Evolutionary conservation across 1,140 invertebrate genomes (phyloP).

Genomic region (Pseudobourletiella spinata): DNA sequence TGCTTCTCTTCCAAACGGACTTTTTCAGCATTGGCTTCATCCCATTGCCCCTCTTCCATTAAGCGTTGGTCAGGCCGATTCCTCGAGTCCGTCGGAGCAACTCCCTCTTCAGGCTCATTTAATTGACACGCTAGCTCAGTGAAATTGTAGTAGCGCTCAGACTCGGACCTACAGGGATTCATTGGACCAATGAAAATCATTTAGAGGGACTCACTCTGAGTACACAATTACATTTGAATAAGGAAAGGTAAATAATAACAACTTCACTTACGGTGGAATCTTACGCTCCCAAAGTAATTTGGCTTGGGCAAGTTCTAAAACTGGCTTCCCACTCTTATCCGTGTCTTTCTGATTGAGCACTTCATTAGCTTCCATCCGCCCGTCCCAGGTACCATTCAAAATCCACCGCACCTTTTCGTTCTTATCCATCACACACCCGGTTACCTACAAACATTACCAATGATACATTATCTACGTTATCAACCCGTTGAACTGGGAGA

Average conservation of each 20-base stretch:
- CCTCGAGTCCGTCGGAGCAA: conserved; percentile 94
- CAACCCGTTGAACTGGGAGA: not conserved
- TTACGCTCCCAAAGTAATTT: conserved; percentile 76
- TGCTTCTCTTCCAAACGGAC: conserved; percentile 91
- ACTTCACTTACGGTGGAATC: conserved; percentile 58
- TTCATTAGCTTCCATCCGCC: conserved; percentile 84
- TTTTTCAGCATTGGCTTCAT: conserved; percentile 91
- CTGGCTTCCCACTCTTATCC: conserved; percentile 62
- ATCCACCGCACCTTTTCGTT: conserved; percentile 60
- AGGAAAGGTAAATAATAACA: conserved; percentile 7
- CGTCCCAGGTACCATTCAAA: conserved; percentile 90
- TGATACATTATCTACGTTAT: not conserved
- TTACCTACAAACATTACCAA: conserved; percentile 47
- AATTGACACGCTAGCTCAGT: conserved; percentile 89
- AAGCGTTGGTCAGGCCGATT: conserved; percentile 87
- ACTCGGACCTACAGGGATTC: conserved; percentile 49
- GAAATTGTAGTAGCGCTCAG: conserved; percentile 84
- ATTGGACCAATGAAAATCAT: too few species aligned
- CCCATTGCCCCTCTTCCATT: conserved; percentile 95
- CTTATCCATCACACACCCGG: conserved; percentile 56
- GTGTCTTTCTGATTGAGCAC: conserved; percentile 63
- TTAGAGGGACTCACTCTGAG: not conserved
- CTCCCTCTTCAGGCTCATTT: conserved; percentile 84
- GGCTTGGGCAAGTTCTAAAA: conserved; percentile 82
- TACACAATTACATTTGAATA: conserved; percentile 1